Evolutionary conservation across 2,888 invertebrate genomes (phyloP).

Genomic region (Scelioninae gen. 1): DNA sequence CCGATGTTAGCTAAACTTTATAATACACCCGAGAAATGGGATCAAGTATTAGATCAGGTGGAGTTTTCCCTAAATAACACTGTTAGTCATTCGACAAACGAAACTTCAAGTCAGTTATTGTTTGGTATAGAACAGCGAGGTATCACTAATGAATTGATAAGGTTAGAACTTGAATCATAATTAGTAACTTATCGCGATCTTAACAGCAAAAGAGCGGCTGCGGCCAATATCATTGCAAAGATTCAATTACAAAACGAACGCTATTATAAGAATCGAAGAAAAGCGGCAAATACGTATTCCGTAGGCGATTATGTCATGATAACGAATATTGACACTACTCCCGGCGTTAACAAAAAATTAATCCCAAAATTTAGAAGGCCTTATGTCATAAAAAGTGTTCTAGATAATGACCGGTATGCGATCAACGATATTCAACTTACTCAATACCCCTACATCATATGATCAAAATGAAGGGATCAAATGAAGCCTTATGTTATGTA

Average conservation of each 20-base stretch:
- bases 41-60: neutral
- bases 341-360: slow-evolving; percentile 27
- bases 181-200: neutral
- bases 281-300: neutral
- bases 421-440: slow-evolving; percentile 59
- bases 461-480: neutral
- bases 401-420: slow-evolving; percentile 69
- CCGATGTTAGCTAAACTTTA: neutral
- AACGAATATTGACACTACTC: neutral
- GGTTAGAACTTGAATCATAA: neutral
- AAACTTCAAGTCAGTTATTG: neutral
- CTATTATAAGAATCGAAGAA: neutral
- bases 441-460: slow-evolving; percentile 56
- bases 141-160: neutral
- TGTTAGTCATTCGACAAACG: neutral
- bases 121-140: neutral
- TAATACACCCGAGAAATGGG: neutral
- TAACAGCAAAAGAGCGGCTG: neutral
- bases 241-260: neutral
- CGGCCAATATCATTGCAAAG: neutral
- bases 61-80: slow-evolving; percentile 10
- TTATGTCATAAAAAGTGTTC: slow-evolving; percentile 60
- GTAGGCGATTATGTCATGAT: neutral
- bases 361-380: slow-evolving; percentile 70
- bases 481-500: no score